Conservation (phyloP, 2,888 invertebrate genomes). For the Prenolepis imparis region DNA sequence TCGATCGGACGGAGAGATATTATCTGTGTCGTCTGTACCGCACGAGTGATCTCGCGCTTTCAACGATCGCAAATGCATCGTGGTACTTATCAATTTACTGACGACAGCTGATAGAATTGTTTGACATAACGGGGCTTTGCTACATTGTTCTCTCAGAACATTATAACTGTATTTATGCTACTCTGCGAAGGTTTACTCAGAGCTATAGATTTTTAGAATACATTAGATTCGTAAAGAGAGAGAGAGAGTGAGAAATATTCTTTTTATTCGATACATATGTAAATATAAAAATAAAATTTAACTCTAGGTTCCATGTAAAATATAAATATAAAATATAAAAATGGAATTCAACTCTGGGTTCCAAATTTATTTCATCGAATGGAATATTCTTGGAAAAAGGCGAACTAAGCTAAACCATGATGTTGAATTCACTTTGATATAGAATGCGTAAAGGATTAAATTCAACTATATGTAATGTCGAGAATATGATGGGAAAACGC, state of each 20-base stretch:
- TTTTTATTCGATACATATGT: not conserved
- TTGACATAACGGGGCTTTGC: slow-evolving; percentile 60
- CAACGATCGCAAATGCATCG: slow-evolving; percentile 53
- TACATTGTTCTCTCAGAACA: slow-evolving; percentile 56
- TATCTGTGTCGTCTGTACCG: slow-evolving; percentile 57
- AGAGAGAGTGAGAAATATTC: not conserved
- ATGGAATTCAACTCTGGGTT: not conserved
- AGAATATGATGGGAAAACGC: slow-evolving; percentile 21
- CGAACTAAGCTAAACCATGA: slow-evolving; percentile 8
- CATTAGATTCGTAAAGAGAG: not conserved
- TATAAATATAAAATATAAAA: not conserved
- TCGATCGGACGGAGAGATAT: slow-evolving; percentile 55
- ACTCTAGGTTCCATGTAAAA: not conserved
- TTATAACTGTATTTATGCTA: slow-evolving; percentile 1
- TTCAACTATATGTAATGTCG: slow-evolving; percentile 23
- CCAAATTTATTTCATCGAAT: slow-evolving; percentile 11
- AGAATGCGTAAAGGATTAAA: slow-evolving; percentile 30
- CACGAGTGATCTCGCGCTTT: slow-evolving; percentile 69
- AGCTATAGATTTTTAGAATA: not conserved
- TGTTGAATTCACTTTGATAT: slow-evolving; percentile 41
- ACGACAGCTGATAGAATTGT: slow-evolving; percentile 51
- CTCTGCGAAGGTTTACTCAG: not conserved
- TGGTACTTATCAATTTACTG: slow-evolving; percentile 24
- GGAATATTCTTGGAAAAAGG: not conserved
- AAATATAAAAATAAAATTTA: not conserved